Evolutionary conservation across 2,113 vertebrate species (phyloP).

Genomic region (Ascaphus truei): DNA sequence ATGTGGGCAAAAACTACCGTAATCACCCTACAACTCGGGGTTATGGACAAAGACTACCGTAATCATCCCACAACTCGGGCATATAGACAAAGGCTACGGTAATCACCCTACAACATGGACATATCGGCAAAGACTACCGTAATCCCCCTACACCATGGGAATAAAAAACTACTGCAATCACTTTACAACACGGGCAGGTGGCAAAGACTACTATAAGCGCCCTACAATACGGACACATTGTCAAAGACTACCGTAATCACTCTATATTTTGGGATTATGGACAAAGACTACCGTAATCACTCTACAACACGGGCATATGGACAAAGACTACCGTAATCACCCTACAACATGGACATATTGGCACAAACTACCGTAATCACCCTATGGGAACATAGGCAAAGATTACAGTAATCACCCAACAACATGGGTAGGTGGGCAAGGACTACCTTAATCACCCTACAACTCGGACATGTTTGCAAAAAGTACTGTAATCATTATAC

Average conservation of each 20-base stretch:
- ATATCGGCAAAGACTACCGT: not conserved
- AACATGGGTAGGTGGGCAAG: not conserved
- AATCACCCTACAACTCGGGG: not conserved
- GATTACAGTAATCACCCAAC: not conserved
- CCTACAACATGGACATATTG: too few relatives aligned
- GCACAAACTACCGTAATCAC: too few relatives aligned
- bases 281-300: not conserved
- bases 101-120: not conserved
- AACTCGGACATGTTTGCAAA: not conserved
- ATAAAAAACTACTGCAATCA: too few relatives aligned
- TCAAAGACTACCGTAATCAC: not conserved
- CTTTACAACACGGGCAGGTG: too few relatives aligned
- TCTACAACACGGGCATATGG: too few relatives aligned
- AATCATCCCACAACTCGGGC: too few relatives aligned
- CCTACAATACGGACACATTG: not conserved
- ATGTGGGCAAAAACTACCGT: not conserved
- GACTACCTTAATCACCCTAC: not conserved
- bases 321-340: not conserved
- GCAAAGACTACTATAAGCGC: slow-evolving; percentile 10
- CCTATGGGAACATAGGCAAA: too few relatives aligned
- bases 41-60: not conserved
- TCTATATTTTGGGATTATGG: too few relatives aligned
- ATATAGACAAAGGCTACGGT: not conserved
- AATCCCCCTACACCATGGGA: not conserved
- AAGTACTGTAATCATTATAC: too few relatives aligned